These are phyloP conservation scores for Rhyacophila evoluta DNA, from an alignment of 2,888 invertebrate species.

Conservation along the genomic window DNA sequence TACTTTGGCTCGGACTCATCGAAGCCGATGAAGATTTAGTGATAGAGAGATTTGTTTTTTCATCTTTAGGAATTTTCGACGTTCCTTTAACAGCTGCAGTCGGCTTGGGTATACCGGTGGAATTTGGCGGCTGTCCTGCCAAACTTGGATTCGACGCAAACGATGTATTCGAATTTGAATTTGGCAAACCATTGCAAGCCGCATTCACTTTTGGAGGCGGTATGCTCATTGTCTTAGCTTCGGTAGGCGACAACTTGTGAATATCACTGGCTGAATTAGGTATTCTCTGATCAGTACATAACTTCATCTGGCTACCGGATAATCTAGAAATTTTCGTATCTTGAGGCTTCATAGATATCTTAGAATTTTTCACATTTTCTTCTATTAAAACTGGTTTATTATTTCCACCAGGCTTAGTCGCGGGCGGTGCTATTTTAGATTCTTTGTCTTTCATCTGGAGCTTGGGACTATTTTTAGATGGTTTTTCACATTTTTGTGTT, in stretches of 20 bases:
- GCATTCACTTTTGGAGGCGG: slow-evolving; percentile 50
- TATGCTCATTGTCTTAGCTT: slow-evolving; percentile 37
- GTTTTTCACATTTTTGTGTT: slow-evolving; percentile 64
- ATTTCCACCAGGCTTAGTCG: slow-evolving; percentile 59
- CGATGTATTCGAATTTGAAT: slow-evolving; percentile 51
- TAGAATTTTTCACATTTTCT: slow-evolving; percentile 62
- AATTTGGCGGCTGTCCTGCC: slow-evolving; percentile 45
- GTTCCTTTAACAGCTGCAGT: slow-evolving; percentile 94
- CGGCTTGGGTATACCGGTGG: slow-evolving; percentile 84
- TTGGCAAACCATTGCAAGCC: slow-evolving; percentile 42
- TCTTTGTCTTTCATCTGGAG: slow-evolving; percentile 66
- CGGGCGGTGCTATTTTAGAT: slow-evolving; percentile 70
- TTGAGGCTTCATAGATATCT: slow-evolving; percentile 59
- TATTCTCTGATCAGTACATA: slow-evolving; percentile 33
- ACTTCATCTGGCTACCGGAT: slow-evolving; percentile 59
- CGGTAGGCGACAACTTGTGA: slow-evolving; percentile 29
- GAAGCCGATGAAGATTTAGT: slow-evolving; percentile 63
- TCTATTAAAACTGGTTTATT: slow-evolving; percentile 66
- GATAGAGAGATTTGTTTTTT: slow-evolving; percentile 68
- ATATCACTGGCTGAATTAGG: slow-evolving; percentile 58
- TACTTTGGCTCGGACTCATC: slow-evolving; percentile 71
- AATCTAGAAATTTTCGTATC: slow-evolving; percentile 67
- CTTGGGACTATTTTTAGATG: slow-evolving; percentile 65
- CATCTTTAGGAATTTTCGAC: slow-evolving; percentile 77
- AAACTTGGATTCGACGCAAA: slow-evolving; percentile 48